Conservation (phyloP, 2,113 vertebrate genomes). For the Pterocles orientalis region DNA sequence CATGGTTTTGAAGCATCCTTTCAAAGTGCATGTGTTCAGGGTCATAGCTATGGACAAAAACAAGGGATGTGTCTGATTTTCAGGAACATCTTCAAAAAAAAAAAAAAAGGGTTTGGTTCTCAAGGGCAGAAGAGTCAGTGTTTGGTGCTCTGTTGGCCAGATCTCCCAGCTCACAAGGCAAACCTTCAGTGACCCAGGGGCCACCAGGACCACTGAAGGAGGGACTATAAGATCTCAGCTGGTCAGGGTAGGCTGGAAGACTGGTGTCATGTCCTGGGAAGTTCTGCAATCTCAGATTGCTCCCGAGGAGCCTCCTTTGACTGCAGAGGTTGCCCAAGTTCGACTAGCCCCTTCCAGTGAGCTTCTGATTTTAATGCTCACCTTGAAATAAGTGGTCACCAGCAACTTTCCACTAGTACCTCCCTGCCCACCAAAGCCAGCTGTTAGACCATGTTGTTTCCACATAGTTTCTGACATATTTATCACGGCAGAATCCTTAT, state of each 20-base stretch:
- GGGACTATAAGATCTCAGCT: background rate
- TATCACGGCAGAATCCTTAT: background rate
- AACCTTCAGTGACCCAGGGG: background rate
- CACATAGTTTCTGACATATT: background rate
- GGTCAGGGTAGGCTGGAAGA: background rate
- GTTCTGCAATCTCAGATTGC: background rate
- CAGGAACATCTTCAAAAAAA: background rate
- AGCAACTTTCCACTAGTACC: background rate
- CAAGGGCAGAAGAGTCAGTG: background rate
- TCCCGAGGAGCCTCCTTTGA: background rate
- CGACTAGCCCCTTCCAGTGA: background rate
- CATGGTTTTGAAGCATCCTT: background rate
- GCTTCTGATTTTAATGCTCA: background rate
- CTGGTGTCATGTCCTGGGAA: background rate
- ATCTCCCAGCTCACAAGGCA: background rate
- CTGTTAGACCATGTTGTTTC: background rate
- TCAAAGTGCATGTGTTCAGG: background rate
- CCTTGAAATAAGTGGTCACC: background rate
- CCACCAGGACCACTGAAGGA: background rate
- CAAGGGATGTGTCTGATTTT: background rate
- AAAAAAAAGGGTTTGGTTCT: accelerated
- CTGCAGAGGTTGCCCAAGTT: background rate
- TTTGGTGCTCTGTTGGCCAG: background rate
- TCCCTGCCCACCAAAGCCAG: background rate
- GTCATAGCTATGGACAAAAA: background rate